Base-by-base conservation (phyloP, 2,113 vertebrate genomes). In the Eidolon helvum region DNA sequence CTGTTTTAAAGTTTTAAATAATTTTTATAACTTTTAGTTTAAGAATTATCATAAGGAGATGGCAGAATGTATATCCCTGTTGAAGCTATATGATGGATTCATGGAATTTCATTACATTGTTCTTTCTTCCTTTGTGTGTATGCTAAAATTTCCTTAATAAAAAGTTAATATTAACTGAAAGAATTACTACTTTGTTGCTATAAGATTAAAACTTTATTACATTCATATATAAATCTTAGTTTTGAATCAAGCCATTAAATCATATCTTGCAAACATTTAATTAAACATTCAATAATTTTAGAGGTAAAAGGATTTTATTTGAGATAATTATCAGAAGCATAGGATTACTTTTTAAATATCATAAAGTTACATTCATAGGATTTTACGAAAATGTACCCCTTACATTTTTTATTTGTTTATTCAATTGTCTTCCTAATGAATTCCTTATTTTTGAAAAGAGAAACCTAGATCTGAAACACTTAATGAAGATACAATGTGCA, bases 261-360 rank as follows among this genome's bases (percentile, higher is more conserved):
- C 35, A 24, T 38, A 59, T 72, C 71, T 66, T 92, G 0, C 24
- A 87, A 61, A 84, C n/a, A 93, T 78, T 92, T 94, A 79, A 85
- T 71, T 94, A 95, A 86, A 90, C 28, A 96, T 77, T 88, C 77
- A 87, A 93, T 84, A 94, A 84, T 43, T 89, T 90, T 40, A 79
- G 45, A 33, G 21, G 63, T 79, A 86, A 87, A 59, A 28, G 26
- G 12, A 19, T 61, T 91, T 94, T 92, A 69, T 65, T 63, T 66
- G 33, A 78, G 48, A 90, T 87, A 95, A 93, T 79, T 69, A 66
- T 59, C 45, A 96, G 9, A 93, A 28, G 48, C 65, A 35, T 24
- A 53, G 30, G 18, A 95, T 79, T 96, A 68, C 55, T 95, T 89
- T 83, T 55, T 53, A 93, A 65, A 57, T 63, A 77, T 61, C 61